Evolutionary conservation across 2,888 invertebrate genomes (phyloP).

Genomic region (Bhutanitis thaidina): DNA sequence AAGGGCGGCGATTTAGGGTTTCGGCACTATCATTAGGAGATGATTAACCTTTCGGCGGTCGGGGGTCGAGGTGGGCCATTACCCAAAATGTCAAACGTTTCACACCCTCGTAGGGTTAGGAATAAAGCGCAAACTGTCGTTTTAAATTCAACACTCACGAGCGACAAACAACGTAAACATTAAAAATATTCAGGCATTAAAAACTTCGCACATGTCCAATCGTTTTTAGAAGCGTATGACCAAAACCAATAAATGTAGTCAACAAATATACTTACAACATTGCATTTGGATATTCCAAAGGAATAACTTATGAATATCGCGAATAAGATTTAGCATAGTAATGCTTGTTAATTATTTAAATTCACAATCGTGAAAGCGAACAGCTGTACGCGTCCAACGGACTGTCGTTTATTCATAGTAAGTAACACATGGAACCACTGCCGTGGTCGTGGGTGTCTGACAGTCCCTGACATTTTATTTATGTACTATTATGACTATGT

Average conservation of each 20-base stretch:
- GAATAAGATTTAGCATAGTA: not conserved
- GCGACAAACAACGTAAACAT: too few relatives aligned
- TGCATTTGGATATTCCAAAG: too few relatives aligned
- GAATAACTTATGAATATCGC: too few relatives aligned
- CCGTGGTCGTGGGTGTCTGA: not conserved
- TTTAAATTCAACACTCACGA: slow-evolving; percentile 21
- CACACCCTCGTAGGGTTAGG: slow-evolving; percentile 39
- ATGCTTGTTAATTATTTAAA: not conserved
- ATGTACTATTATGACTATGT: not conserved
- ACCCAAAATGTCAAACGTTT: slow-evolving; percentile 62
- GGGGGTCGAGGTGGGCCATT: slow-evolving; percentile 55
- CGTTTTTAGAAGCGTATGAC: too few relatives aligned
- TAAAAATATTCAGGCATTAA: too few relatives aligned
- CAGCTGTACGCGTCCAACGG: not conserved
- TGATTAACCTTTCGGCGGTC: slow-evolving; percentile 69
- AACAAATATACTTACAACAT: too few relatives aligned
- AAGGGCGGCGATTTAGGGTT: slow-evolving; percentile 38
- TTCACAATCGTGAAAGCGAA: not conserved
- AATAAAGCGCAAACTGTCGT: slow-evolving; percentile 36
- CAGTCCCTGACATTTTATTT: not conserved
- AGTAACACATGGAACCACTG: not conserved
- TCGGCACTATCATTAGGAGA: slow-evolving; percentile 66
- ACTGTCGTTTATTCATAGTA: not conserved
- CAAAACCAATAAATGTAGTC: too few relatives aligned
- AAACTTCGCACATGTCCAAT: too few relatives aligned